Conservation (phyloP, 2,113 vertebrate genomes). For the Nymphicus hollandicus region DNA sequence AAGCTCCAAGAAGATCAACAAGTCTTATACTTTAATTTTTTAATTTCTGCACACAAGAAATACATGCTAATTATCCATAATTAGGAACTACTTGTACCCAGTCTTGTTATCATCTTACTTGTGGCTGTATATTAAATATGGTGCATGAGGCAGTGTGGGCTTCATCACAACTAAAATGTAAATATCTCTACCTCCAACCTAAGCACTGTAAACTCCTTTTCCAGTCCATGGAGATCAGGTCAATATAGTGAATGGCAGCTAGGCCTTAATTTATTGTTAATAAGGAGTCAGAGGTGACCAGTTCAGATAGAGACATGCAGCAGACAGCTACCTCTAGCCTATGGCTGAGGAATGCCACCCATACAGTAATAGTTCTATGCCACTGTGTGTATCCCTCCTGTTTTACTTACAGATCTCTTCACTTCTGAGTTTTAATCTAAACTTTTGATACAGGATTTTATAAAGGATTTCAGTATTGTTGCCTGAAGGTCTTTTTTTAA, state of each 20-base stretch:
- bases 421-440: not conserved
- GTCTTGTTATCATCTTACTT: not conserved
- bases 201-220: not conserved
- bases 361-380: not conserved
- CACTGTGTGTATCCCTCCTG: not conserved
- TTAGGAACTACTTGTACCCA: not conserved
- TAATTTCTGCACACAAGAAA: not conserved
- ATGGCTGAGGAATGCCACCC: not conserved
- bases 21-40: not conserved
- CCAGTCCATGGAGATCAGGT: not conserved
- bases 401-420: not conserved
- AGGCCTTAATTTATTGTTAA: not conserved
- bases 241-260: not conserved
- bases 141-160: not conserved
- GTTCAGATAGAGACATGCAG: not conserved
- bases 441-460: not conserved
- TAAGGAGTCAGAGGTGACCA: not conserved
- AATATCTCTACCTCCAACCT: not conserved
- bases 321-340: not conserved
- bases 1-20: not conserved
- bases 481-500: not conserved
- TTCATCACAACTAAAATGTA: not conserved
- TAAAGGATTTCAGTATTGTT: not conserved
- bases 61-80: not conserved
- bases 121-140: not conserved